These are phyloP conservation scores for Hydrochoerus hydrochaeris DNA, from an alignment of 2,113 vertebrate genomes.

Conservation along the genomic window DNA sequence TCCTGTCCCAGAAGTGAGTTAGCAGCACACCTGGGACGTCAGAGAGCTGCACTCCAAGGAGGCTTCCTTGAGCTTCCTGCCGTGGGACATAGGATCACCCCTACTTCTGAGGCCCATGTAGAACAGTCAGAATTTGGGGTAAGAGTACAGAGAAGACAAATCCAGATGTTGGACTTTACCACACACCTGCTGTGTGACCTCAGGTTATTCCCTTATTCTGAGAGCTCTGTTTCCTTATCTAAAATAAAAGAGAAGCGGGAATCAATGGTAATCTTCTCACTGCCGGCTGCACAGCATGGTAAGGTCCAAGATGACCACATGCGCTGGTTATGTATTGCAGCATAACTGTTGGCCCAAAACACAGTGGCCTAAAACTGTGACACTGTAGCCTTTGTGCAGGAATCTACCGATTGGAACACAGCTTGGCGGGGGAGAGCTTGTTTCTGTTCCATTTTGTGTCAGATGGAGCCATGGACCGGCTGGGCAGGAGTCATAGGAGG, in stretches of 20 bases:
- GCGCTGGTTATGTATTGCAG: not conserved
- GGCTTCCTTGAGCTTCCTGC: not conserved
- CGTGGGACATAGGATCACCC: not conserved
- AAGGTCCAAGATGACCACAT: not conserved
- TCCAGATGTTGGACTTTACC: not conserved
- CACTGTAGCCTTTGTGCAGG: not conserved
- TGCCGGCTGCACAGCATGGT: not conserved
- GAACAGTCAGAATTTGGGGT: not conserved
- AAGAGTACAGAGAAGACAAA: not conserved
- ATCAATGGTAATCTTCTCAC: not conserved
- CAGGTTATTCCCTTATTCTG: not conserved
- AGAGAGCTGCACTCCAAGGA: not conserved
- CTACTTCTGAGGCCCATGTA: not conserved
- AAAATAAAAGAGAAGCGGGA: not conserved
- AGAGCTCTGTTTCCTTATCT: not conserved
- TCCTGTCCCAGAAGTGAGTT: not conserved
- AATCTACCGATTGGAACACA: not conserved
- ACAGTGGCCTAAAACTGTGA: not conserved
- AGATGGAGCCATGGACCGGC: not conserved
- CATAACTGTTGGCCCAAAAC: not conserved
- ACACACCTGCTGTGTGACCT: not conserved
- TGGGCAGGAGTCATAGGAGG: not conserved
- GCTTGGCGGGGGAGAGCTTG: not conserved
- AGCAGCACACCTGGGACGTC: not conserved
- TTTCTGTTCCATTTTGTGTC: not conserved